Evolutionary conservation across 1,140 invertebrate genomes (phyloP), one percentile per base, ranked within the genome.

Genomic region (Mercenaria mercenaria): DNA sequence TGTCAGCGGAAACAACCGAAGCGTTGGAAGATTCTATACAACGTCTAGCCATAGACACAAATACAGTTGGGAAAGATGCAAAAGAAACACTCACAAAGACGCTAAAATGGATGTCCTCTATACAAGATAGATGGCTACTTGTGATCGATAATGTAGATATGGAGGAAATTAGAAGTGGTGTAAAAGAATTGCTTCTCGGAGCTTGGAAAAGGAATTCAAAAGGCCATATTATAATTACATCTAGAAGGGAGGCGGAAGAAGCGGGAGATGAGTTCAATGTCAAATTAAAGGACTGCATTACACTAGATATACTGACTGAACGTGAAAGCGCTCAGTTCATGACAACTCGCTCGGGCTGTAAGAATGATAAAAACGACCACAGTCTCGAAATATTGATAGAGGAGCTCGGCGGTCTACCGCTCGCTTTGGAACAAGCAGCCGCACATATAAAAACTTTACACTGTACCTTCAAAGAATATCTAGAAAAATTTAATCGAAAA

Each of bases 401-500:
- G 29, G 82, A 90, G 39, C 82, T 90, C 47, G 89, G 74, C 13
- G 89, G 89, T 39, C 64, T 90, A 11, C 89, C 89, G 3, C 76
- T 90, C 4, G 89, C 82, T 4, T 52, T 90, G 37, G 89, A 90
- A 67, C 89, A 90, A 90, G 89, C 89, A 4, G 88, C 61, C 50
- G 81, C 88, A 15, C 59, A 89, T 64, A 89, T 89, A 10, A 89
- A 89, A 67, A 32, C 8, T 41, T 15, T 69, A n/a, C 67, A 74
- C 15, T 85, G 81, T 74, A 39, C 76, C 10, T 85, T 80, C 37
- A 34, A 41, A 0, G 50, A 85, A 8, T 90, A 90, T 43, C n/a
- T 72, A 3, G 23, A 80, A 11, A 47, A 77, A 59, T 90, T 90
- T 39, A 90, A 41, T 41, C 43, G 72, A n/a, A 50, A 80, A 37